Conservation (phyloP, 2,797 vertebrate genomes). For the Florisuga fusca region DNA sequence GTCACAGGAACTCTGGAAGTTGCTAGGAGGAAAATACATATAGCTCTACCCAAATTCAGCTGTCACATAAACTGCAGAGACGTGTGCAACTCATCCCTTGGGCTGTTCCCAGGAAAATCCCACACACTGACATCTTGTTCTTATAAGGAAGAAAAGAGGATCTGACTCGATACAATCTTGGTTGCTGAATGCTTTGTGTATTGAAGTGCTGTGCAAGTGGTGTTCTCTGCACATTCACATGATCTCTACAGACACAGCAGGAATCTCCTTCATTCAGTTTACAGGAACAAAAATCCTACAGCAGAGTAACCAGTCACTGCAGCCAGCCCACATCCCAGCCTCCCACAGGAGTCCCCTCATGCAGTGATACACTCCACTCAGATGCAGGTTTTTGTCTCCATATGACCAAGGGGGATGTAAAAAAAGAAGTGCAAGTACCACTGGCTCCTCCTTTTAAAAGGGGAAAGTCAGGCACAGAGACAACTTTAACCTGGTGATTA, state of each 20-base stretch:
- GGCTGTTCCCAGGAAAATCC: background rate
- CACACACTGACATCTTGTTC: background rate
- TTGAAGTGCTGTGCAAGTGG: background rate
- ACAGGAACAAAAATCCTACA: background rate
- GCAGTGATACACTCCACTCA: background rate
- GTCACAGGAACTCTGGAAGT: conserved; percentile 14
- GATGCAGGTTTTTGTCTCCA: background rate
- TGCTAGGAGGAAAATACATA: background rate
- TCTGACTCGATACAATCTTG: background rate
- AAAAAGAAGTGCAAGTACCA: background rate
- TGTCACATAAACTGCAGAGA: background rate
- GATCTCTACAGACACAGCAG: background rate
- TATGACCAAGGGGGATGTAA: background rate
- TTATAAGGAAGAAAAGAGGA: background rate
- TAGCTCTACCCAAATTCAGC: background rate
- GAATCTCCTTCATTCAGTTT: background rate
- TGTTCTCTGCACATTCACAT: background rate
- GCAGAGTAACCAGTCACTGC: background rate
- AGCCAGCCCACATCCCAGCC: background rate
- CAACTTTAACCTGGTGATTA: background rate
- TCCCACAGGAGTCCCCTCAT: background rate
- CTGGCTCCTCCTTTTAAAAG: background rate
- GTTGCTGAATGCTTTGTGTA: background rate
- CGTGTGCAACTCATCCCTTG: background rate
- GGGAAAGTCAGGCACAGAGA: background rate